These are phyloP conservation scores for Drosophila neocordata DNA, from an alignment of 1,140 invertebrate genomes.

Conservation along the genomic window DNA sequence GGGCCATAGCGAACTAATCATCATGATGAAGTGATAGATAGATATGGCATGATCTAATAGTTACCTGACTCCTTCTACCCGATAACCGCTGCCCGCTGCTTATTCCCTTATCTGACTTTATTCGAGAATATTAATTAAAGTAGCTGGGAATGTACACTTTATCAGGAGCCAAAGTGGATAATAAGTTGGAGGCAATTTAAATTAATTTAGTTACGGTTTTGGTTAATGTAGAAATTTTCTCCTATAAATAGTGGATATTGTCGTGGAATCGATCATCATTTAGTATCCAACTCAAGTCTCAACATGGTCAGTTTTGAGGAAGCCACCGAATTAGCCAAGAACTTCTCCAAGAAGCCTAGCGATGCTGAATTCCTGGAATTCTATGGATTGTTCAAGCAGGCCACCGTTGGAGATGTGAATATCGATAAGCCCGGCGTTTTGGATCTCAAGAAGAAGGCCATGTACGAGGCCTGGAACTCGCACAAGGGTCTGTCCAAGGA, in stretches of 20 bases:
- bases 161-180: background rate
- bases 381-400: conserved; percentile 95
- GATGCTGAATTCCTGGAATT: conserved; percentile 93
- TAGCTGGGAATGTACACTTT: background rate
- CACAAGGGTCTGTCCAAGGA: conserved; percentile 91
- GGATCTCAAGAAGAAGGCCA: conserved; percentile 97
- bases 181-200: conserved; percentile 36
- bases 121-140: conserved; percentile 9
- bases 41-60: conserved; percentile 8
- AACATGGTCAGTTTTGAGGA: conserved; percentile 68
- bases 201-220: conserved; percentile 46
- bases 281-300: conserved; percentile 23
- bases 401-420: conserved; percentile 90
- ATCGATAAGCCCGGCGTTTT: conserved; percentile 93
- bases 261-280: background rate
- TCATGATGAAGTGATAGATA: conserved; percentile 6
- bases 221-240: background rate
- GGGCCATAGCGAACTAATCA: background rate
- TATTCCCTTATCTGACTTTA: conserved; percentile 1
- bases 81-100: background rate
- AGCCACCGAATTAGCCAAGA: conserved; percentile 88
- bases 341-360: conserved; percentile 89
- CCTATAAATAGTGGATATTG: conserved; percentile 38
- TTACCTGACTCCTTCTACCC: background rate
- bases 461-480: conserved; percentile 96